A percentile compares a stretch with the other conserved stretches of the same genome.
Conservation (phyloP, 2,888 invertebrate genomes). For the Dicyrtoma fusca region DNA sequence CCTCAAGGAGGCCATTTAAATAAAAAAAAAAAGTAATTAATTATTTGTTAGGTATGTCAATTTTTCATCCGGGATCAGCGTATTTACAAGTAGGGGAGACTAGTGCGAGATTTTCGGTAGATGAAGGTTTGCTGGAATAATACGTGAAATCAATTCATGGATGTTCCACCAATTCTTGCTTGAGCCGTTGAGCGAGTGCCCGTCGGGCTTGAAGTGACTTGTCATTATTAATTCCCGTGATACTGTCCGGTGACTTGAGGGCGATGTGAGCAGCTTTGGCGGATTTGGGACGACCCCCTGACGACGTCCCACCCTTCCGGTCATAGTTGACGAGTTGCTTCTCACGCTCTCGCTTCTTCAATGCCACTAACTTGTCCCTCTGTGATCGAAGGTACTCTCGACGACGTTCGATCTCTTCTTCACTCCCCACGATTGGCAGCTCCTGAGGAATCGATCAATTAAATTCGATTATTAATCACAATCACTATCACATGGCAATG, state of each 20-base stretch:
- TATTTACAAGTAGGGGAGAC: too few species aligned
- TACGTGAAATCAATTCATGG: too few species aligned
- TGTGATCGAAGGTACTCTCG: slow-evolving; percentile 86
- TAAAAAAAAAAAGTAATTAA: too few species aligned
- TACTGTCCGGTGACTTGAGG: slow-evolving; percentile 62
- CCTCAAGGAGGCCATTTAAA: too few species aligned
- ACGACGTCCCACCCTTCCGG: slow-evolving; percentile 38
- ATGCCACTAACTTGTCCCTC: slow-evolving; percentile 83
- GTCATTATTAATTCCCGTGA: slow-evolving; percentile 55
- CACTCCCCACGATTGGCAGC: slow-evolving; percentile 32
- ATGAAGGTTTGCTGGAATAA: too few species aligned
- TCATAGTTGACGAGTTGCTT: slow-evolving; percentile 71
- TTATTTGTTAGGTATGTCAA: too few species aligned
- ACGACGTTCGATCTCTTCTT: slow-evolving; percentile 72
- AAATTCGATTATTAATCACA: too few species aligned
- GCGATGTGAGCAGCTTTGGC: slow-evolving; percentile 74
- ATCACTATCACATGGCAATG: too few species aligned
- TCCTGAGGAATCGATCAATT: too few species aligned
- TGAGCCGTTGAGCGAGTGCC: slow-evolving; percentile 80
- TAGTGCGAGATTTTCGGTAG: too few species aligned
- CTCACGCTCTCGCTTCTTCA: slow-evolving; percentile 86
- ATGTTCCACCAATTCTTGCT: slow-evolving; percentile 78
- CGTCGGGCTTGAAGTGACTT: slow-evolving; percentile 77
- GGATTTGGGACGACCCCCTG: slow-evolving; percentile 68
- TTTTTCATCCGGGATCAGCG: too few species aligned